phyloP scores from a whole-genome alignment of 2,797 vertebrate species.

The Pyrocephalus nanus region DNA sequence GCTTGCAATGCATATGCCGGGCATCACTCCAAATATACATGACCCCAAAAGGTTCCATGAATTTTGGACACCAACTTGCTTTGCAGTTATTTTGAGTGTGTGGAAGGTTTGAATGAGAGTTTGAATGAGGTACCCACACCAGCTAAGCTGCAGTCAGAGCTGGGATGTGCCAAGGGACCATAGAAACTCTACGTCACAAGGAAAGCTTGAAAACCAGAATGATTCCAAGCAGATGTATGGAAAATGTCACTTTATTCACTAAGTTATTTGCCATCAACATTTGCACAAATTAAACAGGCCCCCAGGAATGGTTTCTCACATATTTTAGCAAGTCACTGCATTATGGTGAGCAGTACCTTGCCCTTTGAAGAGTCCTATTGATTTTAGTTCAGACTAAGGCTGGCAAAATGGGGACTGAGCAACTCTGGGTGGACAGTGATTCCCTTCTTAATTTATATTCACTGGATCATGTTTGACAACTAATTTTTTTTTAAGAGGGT shows the following conservation, averaged over 20 bases:
- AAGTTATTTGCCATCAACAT: not conserved
- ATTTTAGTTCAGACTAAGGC: conserved; percentile 34
- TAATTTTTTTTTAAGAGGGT: not conserved
- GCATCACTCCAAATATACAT: not conserved
- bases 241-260: not conserved
- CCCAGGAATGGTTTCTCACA: not conserved
- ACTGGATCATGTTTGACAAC: not conserved
- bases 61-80: conserved; percentile 19
- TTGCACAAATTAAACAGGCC: not conserved
- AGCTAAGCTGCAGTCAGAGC: not conserved
- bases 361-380: conserved; percentile 52
- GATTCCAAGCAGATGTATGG: not conserved
- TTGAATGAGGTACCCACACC: not conserved
- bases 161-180: not conserved
- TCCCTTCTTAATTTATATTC: conserved; percentile 39
- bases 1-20: not conserved
- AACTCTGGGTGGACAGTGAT: not conserved
- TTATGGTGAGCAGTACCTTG: conserved; percentile 9
- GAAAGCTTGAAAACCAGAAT: not conserved
- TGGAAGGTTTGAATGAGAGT: not conserved
- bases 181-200: not conserved
- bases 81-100: not conserved
- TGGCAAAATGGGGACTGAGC: conserved; percentile 26
- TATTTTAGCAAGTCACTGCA: conserved; percentile 36
- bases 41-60: not conserved